Conservation (phyloP, 2,888 invertebrate genomes). For the Bombylius major region DNA sequence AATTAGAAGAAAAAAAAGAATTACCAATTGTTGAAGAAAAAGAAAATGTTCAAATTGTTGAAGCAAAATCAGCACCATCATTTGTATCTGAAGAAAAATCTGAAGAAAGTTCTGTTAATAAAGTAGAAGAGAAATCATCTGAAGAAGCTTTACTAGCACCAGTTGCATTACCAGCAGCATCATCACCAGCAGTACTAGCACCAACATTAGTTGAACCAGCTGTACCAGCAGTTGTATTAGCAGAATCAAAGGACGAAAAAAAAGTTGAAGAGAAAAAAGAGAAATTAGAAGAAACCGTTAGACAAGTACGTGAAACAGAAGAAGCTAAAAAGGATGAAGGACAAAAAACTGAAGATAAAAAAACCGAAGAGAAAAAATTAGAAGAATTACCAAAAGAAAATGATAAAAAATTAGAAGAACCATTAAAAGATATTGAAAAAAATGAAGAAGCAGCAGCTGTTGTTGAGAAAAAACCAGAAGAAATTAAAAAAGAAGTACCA, state of each 20-base stretch:
- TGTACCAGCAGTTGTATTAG: conserved; percentile 10
- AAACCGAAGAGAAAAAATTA: conserved; percentile 14
- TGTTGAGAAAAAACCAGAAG: conserved; percentile 22
- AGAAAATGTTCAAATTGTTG: conserved; percentile 17
- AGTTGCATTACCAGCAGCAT: not conserved
- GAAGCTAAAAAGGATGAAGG: conserved; percentile 22
- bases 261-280: conserved; percentile 18
- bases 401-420: conserved; percentile 31
- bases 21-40: conserved; percentile 10
- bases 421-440: conserved; percentile 4
- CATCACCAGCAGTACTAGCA: conserved; percentile 13
- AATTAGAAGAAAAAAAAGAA: conserved; percentile 10
- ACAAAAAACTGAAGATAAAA: conserved; percentile 11
- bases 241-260: conserved; percentile 22
- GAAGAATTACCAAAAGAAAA: conserved; percentile 20
- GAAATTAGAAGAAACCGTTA: conserved; percentile 20
- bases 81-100: conserved; percentile 3
- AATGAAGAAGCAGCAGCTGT: conserved; percentile 16
- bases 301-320: conserved; percentile 21
- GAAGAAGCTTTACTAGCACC: not conserved
- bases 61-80: conserved; percentile 12
- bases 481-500: conserved; percentile 20
- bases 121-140: conserved; percentile 7
- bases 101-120: conserved; percentile 6
- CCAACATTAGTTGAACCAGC: no score